Evolutionary conservation across 2,797 vertebrate genomes (phyloP), one percentile per base, ranked within the genome.

Genomic region (Enteromius thamalakanensis): DNA sequence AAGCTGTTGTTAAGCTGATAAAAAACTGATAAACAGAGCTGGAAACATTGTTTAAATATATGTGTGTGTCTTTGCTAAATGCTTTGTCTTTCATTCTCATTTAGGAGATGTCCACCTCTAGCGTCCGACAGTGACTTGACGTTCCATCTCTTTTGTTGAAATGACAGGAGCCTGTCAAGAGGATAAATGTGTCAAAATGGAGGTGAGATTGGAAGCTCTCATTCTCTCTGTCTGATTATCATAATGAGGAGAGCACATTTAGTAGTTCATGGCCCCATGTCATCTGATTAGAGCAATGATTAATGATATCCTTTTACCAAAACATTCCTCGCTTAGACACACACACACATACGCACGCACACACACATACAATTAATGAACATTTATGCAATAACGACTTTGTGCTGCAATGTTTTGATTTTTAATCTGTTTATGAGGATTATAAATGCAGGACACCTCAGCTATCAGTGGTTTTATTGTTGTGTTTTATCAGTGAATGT

Each of bases 191-290:
- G 94, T 94, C 93, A 95, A 93, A 93, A 90, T 91, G 87, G 87
- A 90, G 89, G 83, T 86, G 88, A 87, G 88, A 86, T 76, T 83
- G 84, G 92, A 94, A 92, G 93, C 92, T 91, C 91, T 93, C 84
- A 91, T 92, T 93, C 91, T 87, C 93, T 93, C 91, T 91, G 92
- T 94, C 93, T 89, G 92, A 98, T 98, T 98, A 98, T 96, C 97
- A 99, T 98, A 98, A 97, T 97, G 97, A 98, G 96, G 95, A 97
- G 97, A 98, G 97, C 96, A 97, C 97, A 96, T 92, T 98, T 98
- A 98, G 96, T 92, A 91, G 96, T 96, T 95, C 96, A 95, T 87
- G 97, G 97, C 97, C 95, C 90, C 95, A 95, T 99, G 98, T 99
- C 98, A 98, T 96, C 95, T 97, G 96, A 98, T 99, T 97, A 97